phyloP scores from a whole-genome alignment of 1,140 invertebrate genomes.

The Caenorhabditis inopinata region DNA sequence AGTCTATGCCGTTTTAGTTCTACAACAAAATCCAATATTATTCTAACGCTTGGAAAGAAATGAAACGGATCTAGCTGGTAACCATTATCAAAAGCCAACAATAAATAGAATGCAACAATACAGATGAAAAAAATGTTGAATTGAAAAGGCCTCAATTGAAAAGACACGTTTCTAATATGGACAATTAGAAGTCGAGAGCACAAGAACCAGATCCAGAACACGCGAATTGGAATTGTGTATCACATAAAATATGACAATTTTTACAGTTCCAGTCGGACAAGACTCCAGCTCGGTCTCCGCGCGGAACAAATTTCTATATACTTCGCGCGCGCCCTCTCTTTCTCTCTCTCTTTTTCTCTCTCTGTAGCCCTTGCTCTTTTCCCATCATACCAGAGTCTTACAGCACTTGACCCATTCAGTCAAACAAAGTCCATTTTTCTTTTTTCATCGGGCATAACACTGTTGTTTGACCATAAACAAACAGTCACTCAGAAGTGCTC shows the following conservation, averaged over 20 bases:
- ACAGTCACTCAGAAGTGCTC: slow-evolving; percentile 25
- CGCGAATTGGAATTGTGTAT: neutral
- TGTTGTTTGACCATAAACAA: slow-evolving; percentile 31
- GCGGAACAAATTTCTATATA: slow-evolving; percentile 22
- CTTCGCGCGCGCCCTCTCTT: no score
- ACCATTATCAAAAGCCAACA: no score
- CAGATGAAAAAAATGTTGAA: no score
- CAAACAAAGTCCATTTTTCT: slow-evolving; percentile 30
- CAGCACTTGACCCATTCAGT: slow-evolving; percentile 30
- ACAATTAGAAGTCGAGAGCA: no score
- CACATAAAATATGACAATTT: neutral
- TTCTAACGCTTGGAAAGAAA: no score
- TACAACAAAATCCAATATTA: no score
- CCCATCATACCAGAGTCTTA: neutral
- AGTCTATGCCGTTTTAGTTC: no score
- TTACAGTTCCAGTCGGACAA: neutral
- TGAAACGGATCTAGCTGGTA: no score
- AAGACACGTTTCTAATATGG: neutral
- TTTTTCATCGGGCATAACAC: slow-evolving; percentile 29
- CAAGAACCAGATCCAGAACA: neutral
- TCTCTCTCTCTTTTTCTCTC: neutral
- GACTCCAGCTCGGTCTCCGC: neutral
- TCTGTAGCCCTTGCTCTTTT: neutral
- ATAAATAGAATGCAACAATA: no score
- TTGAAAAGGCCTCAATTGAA: no score